These are phyloP conservation scores for Drosophila asahinai DNA, from an alignment of 1,140 invertebrate genomes.

Conservation along the genomic window DNA sequence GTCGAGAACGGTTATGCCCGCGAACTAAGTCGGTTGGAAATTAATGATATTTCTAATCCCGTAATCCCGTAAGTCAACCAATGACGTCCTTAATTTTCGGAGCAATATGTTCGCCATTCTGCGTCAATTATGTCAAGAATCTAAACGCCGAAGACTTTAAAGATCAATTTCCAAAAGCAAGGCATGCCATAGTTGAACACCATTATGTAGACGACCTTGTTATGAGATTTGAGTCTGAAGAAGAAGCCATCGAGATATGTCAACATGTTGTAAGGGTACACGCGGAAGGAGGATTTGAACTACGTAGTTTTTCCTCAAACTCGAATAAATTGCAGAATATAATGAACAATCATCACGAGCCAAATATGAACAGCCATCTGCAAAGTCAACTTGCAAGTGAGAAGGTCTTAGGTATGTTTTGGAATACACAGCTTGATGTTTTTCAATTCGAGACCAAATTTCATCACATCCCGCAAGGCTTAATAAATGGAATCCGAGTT, in stretches of 20 bases:
- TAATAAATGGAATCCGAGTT: background rate
- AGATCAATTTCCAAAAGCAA: too few relatives aligned
- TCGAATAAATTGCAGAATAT: background rate
- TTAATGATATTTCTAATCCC: background rate
- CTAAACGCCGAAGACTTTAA: background rate
- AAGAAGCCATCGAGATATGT: background rate
- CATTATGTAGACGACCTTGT: too few relatives aligned
- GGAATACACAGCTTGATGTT: background rate
- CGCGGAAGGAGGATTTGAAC: constrained; percentile 3
- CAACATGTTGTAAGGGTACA: constrained; percentile 10
- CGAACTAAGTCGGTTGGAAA: background rate
- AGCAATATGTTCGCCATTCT: constrained; percentile 5
- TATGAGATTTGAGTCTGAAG: too few relatives aligned
- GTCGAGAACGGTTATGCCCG: background rate
- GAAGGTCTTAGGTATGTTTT: background rate
- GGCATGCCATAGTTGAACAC: too few relatives aligned
- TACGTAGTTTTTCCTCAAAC: constrained; percentile 5
- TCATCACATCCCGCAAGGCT: background rate
- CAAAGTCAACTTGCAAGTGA: background rate
- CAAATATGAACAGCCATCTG: background rate
- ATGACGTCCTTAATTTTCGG: constrained; percentile 11
- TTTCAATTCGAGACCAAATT: background rate
- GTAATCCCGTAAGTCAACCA: background rate
- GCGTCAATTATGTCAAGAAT: constrained; percentile 8
- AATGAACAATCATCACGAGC: constrained; percentile 1